Percentiles rank a stretch among this genome's conserved stretches.
Evolutionary conservation across 2,888 invertebrate genomes (phyloP).

Genomic region (Furcula furcula): DNA sequence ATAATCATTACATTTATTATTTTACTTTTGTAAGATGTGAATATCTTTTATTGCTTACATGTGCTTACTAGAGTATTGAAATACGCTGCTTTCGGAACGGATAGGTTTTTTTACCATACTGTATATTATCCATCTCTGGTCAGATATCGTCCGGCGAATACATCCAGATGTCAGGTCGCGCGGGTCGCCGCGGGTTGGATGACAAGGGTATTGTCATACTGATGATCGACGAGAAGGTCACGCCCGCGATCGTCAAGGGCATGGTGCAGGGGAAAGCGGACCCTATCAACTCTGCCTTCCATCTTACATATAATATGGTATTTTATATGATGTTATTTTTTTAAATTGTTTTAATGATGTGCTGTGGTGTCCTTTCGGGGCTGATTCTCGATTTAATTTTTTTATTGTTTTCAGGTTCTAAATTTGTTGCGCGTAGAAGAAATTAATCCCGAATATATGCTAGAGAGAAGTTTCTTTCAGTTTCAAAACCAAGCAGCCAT

Average conservation of each 20-base stretch:
- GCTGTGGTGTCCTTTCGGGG: no score
- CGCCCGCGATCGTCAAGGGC: constrained; percentile 86
- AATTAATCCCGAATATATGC: constrained; percentile 99
- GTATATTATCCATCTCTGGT: no score
- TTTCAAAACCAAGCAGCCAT: constrained; percentile 99
- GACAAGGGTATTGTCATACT: constrained; percentile 98
- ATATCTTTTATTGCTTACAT: no score
- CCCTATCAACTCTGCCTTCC: constrained; percentile 99
- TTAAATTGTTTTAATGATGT: constrained; percentile 2
- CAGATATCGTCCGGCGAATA: constrained; percentile 98
- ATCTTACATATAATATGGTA: constrained; percentile 99
- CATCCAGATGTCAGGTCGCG: constrained; percentile 99
- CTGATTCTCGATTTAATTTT: no score
- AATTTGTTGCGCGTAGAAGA: constrained; percentile 98
- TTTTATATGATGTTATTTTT: constrained; percentile 9
- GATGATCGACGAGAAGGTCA: constrained; percentile 99
- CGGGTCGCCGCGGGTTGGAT: constrained; percentile 97
- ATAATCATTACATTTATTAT: no score
- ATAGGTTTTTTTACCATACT: no score
- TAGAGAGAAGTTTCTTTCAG: constrained; percentile 98
- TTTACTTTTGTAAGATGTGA: no score
- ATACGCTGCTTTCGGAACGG: no score
- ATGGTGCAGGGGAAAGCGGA: constrained; percentile 96
- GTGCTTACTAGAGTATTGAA: no score
- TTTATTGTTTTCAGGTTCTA: constrained; percentile 61